Percentiles rank a stretch among this genome's conserved stretches.
These are phyloP conservation scores for Myotis lucifugus DNA, from an alignment of 2,113 vertebrate species.

Conservation along the genomic window DNA sequence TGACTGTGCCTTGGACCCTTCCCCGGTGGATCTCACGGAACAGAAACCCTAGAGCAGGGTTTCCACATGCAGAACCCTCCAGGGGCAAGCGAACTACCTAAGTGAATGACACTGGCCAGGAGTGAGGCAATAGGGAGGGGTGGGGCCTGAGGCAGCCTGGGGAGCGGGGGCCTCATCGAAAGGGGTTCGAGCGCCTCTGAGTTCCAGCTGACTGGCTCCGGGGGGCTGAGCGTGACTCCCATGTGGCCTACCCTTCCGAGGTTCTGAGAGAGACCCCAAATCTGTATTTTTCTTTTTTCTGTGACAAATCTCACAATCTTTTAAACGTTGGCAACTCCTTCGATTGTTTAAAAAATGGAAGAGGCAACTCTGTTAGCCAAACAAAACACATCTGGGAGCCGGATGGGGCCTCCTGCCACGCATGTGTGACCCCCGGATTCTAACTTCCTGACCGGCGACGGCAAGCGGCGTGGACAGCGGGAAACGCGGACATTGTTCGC, in stretches of 20 bases:
- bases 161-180: fast-evolving
- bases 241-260: neutral
- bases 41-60: neutral
- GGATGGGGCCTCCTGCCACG: neutral
- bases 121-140: neutral
- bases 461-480: neutral
- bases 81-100: neutral
- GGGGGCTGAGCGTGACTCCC: neutral
- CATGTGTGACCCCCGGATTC: neutral
- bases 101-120: fast-evolving
- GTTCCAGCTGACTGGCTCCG: neutral
- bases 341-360: neutral
- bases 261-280: neutral
- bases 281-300: neutral
- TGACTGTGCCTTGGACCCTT: neutral
- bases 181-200: neutral
- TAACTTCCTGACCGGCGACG: neutral
- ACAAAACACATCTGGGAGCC: neutral
- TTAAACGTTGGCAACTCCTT: neutral
- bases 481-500: neutral
- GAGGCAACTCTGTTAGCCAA: neutral
- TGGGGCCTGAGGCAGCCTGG: neutral
- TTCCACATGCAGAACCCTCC: neutral
- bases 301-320: neutral
- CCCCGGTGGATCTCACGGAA: neutral